Conservation (phyloP, 2,888 invertebrate species). For the Andrena chrysosceles region DNA sequence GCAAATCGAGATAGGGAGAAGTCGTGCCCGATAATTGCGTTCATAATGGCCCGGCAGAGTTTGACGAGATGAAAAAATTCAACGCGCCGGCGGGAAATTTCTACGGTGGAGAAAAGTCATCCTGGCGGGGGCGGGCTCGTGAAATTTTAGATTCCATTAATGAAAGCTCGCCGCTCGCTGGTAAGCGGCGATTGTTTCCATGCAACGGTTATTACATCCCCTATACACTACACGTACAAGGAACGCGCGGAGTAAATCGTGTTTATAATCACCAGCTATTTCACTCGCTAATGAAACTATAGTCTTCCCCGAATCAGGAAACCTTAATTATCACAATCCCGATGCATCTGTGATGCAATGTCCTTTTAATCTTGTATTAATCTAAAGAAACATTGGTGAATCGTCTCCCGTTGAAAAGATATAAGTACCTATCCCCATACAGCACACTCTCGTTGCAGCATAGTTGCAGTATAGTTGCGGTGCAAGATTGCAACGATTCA, state of each 20-base stretch:
- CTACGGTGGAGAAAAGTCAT: constrained; percentile 11
- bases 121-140: constrained; percentile 14
- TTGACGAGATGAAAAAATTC: constrained; percentile 44
- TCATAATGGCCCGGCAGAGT: constrained; percentile 50
- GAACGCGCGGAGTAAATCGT: neutral
- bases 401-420: too few relatives aligned
- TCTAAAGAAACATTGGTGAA: too few relatives aligned
- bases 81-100: constrained; percentile 16
- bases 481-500: too few relatives aligned
- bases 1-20: constrained; percentile 51
- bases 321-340: too few relatives aligned
- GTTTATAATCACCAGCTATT: too few relatives aligned
- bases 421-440: too few relatives aligned
- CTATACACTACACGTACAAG: neutral
- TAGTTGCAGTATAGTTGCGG: too few relatives aligned
- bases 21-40: constrained; percentile 61
- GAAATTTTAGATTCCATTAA: constrained; percentile 14
- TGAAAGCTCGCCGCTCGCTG: neutral
- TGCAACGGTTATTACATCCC: constrained; percentile 12
- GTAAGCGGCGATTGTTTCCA: constrained; percentile 20
- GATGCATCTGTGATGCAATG: too few relatives aligned
- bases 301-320: too few relatives aligned
- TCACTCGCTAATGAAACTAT: too few relatives aligned
- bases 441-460: too few relatives aligned
- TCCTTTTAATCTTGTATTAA: too few relatives aligned